Conservation (phyloP, 1,140 invertebrate genomes). For the Diorhabda elongata region DNA sequence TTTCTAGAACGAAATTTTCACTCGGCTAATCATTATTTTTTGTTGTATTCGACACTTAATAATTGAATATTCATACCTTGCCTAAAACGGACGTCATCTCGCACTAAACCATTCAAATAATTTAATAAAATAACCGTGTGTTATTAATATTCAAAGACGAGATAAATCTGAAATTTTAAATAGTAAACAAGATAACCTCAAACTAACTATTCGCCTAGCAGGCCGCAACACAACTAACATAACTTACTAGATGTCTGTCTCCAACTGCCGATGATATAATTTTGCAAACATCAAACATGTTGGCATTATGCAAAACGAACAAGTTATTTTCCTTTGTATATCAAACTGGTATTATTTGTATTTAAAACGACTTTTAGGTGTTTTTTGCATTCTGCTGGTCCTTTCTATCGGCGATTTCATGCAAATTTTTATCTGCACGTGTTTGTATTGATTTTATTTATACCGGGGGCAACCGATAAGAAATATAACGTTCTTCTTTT, state of each 20-base stretch:
- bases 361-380: constrained; percentile 8
- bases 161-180: background rate
- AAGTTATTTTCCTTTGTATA: constrained; percentile 4
- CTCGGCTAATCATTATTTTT: too few relatives aligned
- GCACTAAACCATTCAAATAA: background rate
- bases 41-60: background rate
- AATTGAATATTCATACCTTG: constrained; percentile 4
- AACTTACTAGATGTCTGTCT: background rate
- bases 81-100: constrained; percentile 3
- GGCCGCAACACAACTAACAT: background rate
- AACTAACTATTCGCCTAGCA: background rate
- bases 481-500: too few relatives aligned
- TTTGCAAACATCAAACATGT: constrained; percentile 8
- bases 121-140: background rate
- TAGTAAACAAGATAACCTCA: background rate
- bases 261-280: background rate
- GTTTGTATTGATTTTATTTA: background rate
- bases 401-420: background rate
- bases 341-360: constrained; percentile 10
- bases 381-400: constrained; percentile 9
- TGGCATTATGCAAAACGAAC: constrained; percentile 9
- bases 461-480: too few relatives aligned
- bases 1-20: too few relatives aligned
- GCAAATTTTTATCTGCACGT: background rate
- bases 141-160: background rate